Evolutionary conservation across 2,888 invertebrate species (phyloP), one percentile per base, ranked within the genome.

Genomic region (Acleris sparsana): DNA sequence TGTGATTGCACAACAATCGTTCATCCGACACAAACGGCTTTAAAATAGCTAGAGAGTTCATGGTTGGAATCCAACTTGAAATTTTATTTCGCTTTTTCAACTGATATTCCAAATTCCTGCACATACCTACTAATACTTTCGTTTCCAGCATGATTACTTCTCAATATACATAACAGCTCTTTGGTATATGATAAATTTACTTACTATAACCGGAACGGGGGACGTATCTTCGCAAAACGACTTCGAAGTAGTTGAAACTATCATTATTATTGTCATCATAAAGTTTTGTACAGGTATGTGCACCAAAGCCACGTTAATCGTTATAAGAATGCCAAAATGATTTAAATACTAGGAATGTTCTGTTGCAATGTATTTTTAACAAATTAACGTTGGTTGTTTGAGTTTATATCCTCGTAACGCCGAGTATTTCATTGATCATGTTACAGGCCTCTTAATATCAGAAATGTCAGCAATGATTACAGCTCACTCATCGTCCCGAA

Each of bases 401-500:
- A 29, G 7, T 29, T 9, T 25, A 25, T 25, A 25, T 25, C 25
- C 25, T 25, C 25, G 25, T 5, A 5, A 25, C 33, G 4, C 11
- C 39, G 13, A 13, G 39, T n/a, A 39, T 39, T 39, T 3, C 39
- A 39, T 39, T 39, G 33, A 33, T 13, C 9, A 13, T 39, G 13
- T 39, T 69, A 5, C 68, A 93, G 93, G 93, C 13, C 85, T 93
- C 2, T 84, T 93, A 9, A 93, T 93, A 86, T 93, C 93, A 13
- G 93, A 93, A 77, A 91, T 93, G 87, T 93, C 93, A n/a, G 91
- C 90, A 51, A 85, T 93, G 83, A 88, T 93, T 68, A 87, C 92
- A 4, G 91, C 92, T 0, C 89, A 92, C 70, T 88, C 92, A 0
- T 91, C 93, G 1, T 93, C 92, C 0, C 86, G 92, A 1, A 91